Base-by-base conservation (phyloP, 2,888 invertebrate genomes). In the Willowsia nigromaculata region DNA sequence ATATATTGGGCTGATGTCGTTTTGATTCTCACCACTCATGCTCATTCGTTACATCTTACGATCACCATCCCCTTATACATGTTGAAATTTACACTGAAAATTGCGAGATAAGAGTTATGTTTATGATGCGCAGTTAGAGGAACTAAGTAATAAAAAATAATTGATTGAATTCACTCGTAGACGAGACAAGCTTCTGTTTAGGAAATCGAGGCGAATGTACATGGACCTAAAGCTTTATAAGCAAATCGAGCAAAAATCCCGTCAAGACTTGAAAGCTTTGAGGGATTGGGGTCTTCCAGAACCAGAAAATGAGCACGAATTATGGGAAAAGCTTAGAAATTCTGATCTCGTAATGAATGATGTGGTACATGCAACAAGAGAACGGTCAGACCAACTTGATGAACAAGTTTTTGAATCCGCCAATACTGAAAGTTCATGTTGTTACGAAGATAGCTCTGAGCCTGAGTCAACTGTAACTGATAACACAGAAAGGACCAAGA, bases 181-280 rank as follows among this genome's bases (percentile, higher is more conserved):
- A 11, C 83, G 90, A 27, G 82, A 82, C 27, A 86, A 82, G 30
- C 76, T 88, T 1, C 62, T 90, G 0, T 90, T 90, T 37, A 47
- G 90, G 13, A 90, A 86, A 56, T 62, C 90, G 15, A 37, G 90
- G 7, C 74, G 82, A 82, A 87, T 83, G 43, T 90, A 90, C 81
- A 18, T 90, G 47, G 85, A 89, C 47, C 53, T 84, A 43, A 83
- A 84, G 18, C 56, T 88, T 0, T 84, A 84, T 27, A 88, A 88
- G 18, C 88, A 88, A 82, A 82, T 82, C 5, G 88, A 88, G 18
- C 88, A 88, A 47, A 88, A 88, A 22, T 83, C 84, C 9, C 50
- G 84, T 6, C 83, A 88, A 18, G 88, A 88, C 22, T 7, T 84
- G 1, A 88, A 88, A 40, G 15, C 53, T 7, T 13, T 78, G 0